phyloP scores from a whole-genome alignment of 2,888 invertebrate genomes.

The Lymantria dispar region DNA sequence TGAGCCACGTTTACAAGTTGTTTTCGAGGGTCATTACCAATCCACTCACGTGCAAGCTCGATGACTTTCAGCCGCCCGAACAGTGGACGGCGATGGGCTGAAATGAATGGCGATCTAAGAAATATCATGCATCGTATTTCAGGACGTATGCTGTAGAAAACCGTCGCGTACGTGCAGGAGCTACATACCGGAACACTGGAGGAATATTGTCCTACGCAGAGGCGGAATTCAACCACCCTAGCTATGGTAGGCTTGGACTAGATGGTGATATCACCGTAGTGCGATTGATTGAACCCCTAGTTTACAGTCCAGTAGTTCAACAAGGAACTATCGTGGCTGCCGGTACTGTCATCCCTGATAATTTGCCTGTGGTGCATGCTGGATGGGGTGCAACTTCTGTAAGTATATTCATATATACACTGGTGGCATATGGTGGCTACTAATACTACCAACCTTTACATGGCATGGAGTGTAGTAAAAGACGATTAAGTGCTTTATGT shows the following conservation, averaged over 20 bases:
- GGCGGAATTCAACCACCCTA: constrained; percentile 33
- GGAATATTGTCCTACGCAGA: constrained; percentile 34
- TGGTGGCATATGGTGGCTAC: too few species aligned
- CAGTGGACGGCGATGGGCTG: too few species aligned
- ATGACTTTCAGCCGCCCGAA: too few species aligned
- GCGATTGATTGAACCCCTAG: constrained; percentile 19
- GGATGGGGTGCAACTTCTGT: constrained; percentile 35
- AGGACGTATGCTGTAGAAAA: background rate
- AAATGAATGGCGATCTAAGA: too few species aligned
- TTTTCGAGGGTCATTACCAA: too few species aligned
- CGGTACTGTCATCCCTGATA: constrained; percentile 10
- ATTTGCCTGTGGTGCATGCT: constrained; percentile 18
- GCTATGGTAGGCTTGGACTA: constrained; percentile 14
- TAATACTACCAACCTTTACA: too few species aligned
- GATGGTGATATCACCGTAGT: constrained; percentile 51
- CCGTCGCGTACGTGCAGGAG: constrained; percentile 56
- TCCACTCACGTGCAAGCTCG: too few species aligned
- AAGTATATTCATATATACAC: constrained; percentile 12
- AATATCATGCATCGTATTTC: background rate
- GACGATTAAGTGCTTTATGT: too few species aligned
- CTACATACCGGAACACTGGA: constrained; percentile 46
- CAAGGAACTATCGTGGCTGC: constrained; percentile 15
- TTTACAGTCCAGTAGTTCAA: constrained; percentile 6
- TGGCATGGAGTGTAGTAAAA: too few species aligned
- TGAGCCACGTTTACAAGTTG: too few species aligned